Evolutionary conservation across 2,888 invertebrate genomes (phyloP).

Genomic region (Argyresthia albistria): DNA sequence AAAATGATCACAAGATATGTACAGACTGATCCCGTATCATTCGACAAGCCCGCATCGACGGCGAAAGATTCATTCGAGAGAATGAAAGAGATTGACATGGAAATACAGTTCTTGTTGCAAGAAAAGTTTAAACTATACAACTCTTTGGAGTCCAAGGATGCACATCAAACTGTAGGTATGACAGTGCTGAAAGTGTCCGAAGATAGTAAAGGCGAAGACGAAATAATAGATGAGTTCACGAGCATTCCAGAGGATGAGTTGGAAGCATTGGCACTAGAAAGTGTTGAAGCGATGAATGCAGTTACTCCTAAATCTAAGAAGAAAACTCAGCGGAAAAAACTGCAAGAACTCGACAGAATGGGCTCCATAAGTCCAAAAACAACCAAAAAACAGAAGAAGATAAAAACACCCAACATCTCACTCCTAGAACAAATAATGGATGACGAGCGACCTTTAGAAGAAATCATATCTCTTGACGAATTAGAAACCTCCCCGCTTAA

Average conservation of each 20-base stretch:
- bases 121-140: constrained; percentile 73
- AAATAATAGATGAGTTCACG: constrained; percentile 48
- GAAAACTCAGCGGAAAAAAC: constrained; percentile 24
- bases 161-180: constrained; percentile 50
- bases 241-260: constrained; percentile 55
- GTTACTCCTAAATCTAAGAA: constrained; percentile 16
- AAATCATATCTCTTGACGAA: constrained; percentile 51
- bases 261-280: constrained; percentile 50
- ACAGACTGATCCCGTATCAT: constrained; percentile 37
- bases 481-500: constrained; percentile 32
- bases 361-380: constrained; percentile 29
- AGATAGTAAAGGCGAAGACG: constrained; percentile 23
- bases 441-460: constrained; percentile 54
- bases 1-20: constrained; percentile 22
- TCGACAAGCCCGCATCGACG: constrained; percentile 19
- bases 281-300: constrained; percentile 18
- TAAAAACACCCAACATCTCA: constrained; percentile 49
- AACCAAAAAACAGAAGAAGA: constrained; percentile 21
- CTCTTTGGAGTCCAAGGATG: constrained; percentile 50
- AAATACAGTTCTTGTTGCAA: constrained; percentile 68
- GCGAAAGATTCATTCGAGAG: constrained; percentile 56
- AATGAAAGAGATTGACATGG: constrained; percentile 74
- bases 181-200: constrained; percentile 45
- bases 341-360: constrained; percentile 20
- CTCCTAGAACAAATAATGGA: constrained; percentile 56